Conservation (phyloP, 1,140 invertebrate species). For the Rhynchophorus ferrugineus region DNA sequence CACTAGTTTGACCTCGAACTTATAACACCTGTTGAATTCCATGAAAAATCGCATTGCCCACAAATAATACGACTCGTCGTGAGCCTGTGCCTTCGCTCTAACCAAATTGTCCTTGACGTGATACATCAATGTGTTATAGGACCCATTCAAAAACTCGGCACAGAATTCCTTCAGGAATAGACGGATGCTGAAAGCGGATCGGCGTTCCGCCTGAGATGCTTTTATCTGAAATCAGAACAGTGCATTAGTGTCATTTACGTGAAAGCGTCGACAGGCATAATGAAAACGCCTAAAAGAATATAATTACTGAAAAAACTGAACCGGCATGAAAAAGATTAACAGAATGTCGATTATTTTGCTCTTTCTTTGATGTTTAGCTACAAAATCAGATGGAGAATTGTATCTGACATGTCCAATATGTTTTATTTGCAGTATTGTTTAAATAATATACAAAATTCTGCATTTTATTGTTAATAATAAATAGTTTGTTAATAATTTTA, state of each 20-base stretch:
- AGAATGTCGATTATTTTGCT: too few relatives aligned
- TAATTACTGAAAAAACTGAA: too few relatives aligned
- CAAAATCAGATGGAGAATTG: too few relatives aligned
- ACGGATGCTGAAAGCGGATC: conserved; percentile 72
- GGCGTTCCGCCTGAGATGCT: conserved; percentile 46
- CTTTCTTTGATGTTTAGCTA: too few relatives aligned
- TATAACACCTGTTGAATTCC: conserved; percentile 87
- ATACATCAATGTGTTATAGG: conserved; percentile 88
- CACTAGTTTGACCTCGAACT: conserved; percentile 80
- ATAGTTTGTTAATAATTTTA: too few relatives aligned
- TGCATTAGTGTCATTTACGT: neutral
- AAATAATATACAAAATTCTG: too few relatives aligned
- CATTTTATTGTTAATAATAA: too few relatives aligned
- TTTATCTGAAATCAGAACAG: conserved; percentile 13
- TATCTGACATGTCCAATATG: too few relatives aligned
- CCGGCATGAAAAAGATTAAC: too few relatives aligned
- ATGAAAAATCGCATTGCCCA: conserved; percentile 95
- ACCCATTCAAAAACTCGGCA: conserved; percentile 81
- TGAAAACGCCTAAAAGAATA: too few relatives aligned
- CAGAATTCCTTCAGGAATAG: conserved; percentile 92
- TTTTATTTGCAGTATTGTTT: too few relatives aligned
- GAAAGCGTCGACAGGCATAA: neutral
- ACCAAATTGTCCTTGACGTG: conserved; percentile 64
- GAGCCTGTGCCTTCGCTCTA: conserved; percentile 51
- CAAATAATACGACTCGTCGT: conserved; percentile 90